These are phyloP conservation scores for Synanthedon andrenaeformis DNA, from an alignment of 2,888 invertebrate species.

Conservation along the genomic window DNA sequence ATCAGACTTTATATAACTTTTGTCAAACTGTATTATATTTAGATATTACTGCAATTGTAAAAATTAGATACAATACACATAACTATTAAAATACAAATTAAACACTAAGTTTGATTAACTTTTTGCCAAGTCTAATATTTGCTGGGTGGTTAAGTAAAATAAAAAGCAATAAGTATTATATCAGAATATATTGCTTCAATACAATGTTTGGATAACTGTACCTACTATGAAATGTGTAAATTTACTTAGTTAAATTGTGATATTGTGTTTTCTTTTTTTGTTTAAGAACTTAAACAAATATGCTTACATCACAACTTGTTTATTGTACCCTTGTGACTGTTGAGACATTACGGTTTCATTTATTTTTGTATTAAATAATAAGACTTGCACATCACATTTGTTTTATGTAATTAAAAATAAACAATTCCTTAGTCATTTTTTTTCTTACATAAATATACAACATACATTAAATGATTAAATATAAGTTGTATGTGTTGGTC, in stretches of 20 bases:
- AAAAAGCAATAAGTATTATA: constrained; percentile 51
- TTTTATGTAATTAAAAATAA: constrained; percentile 58
- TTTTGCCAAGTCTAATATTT: constrained; percentile 31
- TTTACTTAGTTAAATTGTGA: constrained; percentile 64
- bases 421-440: constrained; percentile 45
- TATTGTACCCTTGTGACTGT: constrained; percentile 30
- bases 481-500: background rate
- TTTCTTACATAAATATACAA: constrained; percentile 6
- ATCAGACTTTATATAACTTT: no score
- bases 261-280: constrained; percentile 43
- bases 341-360: constrained; percentile 52
- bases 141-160: constrained; percentile 22
- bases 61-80: constrained; percentile 44
- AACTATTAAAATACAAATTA: constrained; percentile 46
- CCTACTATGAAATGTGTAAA: constrained; percentile 25
- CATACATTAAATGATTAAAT: no score
- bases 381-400: constrained; percentile 55
- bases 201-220: constrained; percentile 31
- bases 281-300: constrained; percentile 27
- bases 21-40: constrained; percentile 28
- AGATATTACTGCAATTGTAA: constrained; percentile 57
- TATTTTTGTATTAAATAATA: constrained; percentile 59
- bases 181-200: constrained; percentile 39
- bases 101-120: constrained; percentile 26
- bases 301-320: constrained; percentile 43